These are phyloP conservation scores for Myanophis thanlyinensis DNA, from an alignment of 2,113 vertebrate species.

Conservation along the genomic window DNA sequence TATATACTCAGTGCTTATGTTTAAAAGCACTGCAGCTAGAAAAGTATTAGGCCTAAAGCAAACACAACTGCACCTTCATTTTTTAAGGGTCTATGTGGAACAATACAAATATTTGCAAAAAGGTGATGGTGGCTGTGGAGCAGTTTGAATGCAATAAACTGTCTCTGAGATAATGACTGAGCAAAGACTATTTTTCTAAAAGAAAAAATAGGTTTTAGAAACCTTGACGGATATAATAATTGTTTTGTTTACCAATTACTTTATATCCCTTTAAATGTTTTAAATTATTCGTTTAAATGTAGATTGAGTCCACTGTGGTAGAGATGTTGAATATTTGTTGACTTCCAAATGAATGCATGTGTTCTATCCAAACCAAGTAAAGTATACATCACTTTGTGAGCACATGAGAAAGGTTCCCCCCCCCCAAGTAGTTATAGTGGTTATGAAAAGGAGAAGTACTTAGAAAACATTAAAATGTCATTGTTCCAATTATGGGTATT, in stretches of 20 bases:
- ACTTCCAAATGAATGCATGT: background rate
- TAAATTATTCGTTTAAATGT: constrained; percentile 16
- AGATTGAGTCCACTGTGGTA: background rate
- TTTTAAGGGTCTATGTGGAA: background rate
- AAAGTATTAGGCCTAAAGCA: background rate
- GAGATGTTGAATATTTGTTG: background rate
- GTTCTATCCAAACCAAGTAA: background rate
- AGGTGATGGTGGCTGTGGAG: background rate
- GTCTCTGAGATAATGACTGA: background rate
- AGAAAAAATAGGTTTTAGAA: background rate
- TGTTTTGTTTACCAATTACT: background rate
- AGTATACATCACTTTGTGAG: background rate
- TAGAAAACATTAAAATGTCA: constrained; percentile 17
- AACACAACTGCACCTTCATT: background rate
- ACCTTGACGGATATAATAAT: background rate
- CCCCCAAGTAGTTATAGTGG: background rate
- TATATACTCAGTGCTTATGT: background rate
- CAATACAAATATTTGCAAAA: background rate
- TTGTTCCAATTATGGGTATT: background rate
- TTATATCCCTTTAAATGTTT: background rate
- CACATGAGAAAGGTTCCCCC: constrained; percentile 30
- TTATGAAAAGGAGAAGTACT: background rate
- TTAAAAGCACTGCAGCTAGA: background rate
- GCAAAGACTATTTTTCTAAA: background rate
- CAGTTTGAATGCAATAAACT: background rate